These are phyloP conservation scores for Galeopterus variegatus DNA, from an alignment of 2,113 vertebrate species.

Conservation along the genomic window DNA sequence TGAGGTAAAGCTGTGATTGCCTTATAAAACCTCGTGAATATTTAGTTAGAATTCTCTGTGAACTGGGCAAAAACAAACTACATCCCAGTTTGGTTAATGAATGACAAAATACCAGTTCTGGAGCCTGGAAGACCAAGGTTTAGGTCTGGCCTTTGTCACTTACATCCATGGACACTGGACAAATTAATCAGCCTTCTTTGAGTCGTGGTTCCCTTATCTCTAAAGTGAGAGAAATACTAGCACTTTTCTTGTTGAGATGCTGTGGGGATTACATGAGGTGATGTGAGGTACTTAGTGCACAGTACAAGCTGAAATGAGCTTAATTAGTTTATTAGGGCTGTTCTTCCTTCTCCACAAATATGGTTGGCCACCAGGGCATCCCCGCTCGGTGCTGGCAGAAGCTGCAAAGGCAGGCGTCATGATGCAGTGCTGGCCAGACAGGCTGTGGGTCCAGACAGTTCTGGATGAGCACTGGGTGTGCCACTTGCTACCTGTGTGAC, in stretches of 20 bases:
- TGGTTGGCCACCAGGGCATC: neutral
- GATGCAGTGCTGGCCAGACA: fast-evolving
- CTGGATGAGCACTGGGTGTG: fast-evolving
- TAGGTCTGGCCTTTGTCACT: neutral
- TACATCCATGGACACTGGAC: neutral
- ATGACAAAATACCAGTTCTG: neutral
- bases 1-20: neutral
- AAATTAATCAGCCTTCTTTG: neutral
- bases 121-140: neutral
- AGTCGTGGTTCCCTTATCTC: neutral
- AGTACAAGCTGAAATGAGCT: neutral
- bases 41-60: neutral
- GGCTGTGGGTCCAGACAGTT: fast-evolving
- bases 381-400: neutral
- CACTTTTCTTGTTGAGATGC: neutral
- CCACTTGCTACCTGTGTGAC: fast-evolving
- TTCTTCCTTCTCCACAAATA: neutral
- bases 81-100: neutral
- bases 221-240: too few relatives aligned
- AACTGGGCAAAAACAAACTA: neutral
- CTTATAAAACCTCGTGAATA: neutral
- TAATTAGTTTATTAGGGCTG: fast-evolving
- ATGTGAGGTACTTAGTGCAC: fast-evolving
- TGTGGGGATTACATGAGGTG: too few relatives aligned
- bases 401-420: fast-evolving